Percentiles rank a stretch among this genome's conserved stretches.
Evolutionary conservation across 2,113 vertebrate species (phyloP).

Genomic region (Pseudorasbora parva): DNA sequence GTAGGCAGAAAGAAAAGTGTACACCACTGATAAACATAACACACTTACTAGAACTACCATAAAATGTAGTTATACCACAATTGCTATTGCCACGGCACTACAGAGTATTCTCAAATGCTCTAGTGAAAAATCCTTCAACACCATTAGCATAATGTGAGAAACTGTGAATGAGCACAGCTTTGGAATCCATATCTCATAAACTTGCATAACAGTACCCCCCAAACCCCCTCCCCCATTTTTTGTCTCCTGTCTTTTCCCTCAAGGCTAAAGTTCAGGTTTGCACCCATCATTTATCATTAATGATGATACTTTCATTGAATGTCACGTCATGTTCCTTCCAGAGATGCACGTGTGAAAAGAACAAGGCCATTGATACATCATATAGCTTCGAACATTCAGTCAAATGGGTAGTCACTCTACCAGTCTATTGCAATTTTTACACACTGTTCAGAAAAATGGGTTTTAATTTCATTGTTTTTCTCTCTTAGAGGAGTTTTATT

Average conservation of each 20-base stretch:
- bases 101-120: neutral
- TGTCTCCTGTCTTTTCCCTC: neutral
- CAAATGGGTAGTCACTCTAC: neutral
- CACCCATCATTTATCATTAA: neutral
- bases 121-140: neutral
- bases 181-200: neutral
- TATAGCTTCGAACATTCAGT: neutral
- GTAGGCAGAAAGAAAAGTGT: neutral
- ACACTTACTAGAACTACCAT: neutral
- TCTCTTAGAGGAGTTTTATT: neutral
- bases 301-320: constrained; percentile 4
- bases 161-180: neutral
- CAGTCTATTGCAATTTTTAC: constrained; percentile 5
- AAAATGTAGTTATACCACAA: neutral
- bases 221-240: too few relatives aligned
- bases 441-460: constrained; percentile 4
- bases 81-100: neutral
- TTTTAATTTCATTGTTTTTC: constrained; percentile 12
- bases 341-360: neutral
- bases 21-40: neutral
- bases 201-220: too few relatives aligned
- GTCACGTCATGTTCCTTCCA: constrained; percentile 4
- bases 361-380: neutral
- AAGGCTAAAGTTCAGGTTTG: constrained; percentile 12
- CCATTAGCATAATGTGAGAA: constrained; percentile 15